Conservation (phyloP, 2,888 invertebrate species). For the Leucophora obtusa region DNA sequence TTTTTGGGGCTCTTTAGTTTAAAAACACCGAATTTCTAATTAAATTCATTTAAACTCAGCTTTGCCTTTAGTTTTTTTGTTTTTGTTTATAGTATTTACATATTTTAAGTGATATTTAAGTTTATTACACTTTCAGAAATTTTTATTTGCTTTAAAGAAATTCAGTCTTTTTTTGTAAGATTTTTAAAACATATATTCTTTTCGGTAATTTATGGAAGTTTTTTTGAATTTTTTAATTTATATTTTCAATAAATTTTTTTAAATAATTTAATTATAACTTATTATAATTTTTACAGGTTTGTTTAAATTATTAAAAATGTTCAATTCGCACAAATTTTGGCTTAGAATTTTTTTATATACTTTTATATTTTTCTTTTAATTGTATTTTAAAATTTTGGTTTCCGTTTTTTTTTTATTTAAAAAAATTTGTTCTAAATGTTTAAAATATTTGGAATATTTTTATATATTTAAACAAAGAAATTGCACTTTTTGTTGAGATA, state of each 20-base stretch:
- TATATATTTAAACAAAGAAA: conserved; percentile 37
- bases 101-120: no score
- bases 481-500: conserved; percentile 39
- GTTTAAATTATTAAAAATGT: conserved; percentile 23
- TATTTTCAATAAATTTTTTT: not conserved
- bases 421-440: conserved; percentile 49
- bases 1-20: no score
- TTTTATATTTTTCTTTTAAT: not conserved
- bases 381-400: not conserved
- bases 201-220: not conserved
- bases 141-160: no score
- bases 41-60: no score
- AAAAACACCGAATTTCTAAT: no score
- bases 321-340: not conserved
- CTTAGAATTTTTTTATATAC: not conserved
- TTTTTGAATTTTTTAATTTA: conserved; percentile 16
- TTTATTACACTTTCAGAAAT: no score
- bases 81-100: no score
- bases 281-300: not conserved
- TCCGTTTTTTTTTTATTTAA: not conserved
- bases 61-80: no score
- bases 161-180: no score
- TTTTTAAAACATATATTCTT: no score
- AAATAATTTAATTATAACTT: conserved; percentile 59
- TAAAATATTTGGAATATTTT: conserved; percentile 2